A percentile compares a stretch with the other conserved stretches of the same genome.
Conservation (phyloP, 2,113 vertebrate species). For the Eulacestoma nigropectus region DNA sequence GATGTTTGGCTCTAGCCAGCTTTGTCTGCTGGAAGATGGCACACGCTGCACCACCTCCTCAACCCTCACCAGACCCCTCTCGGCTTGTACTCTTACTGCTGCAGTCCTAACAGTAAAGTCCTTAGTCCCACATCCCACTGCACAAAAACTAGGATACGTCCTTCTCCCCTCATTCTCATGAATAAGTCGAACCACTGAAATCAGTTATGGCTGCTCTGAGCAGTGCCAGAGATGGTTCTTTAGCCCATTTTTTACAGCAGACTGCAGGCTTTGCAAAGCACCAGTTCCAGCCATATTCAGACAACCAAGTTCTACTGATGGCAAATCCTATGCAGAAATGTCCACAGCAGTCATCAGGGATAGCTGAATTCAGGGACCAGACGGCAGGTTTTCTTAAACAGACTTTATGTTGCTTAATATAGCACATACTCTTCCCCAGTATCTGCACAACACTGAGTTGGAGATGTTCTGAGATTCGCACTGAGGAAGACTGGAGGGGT, state of each 20-base stretch:
- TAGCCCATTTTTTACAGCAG: background rate
- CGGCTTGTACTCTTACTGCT: background rate
- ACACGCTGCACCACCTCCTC: background rate
- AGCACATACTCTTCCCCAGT: slow-evolving; percentile 1
- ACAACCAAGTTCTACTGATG: background rate
- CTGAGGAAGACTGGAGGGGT: background rate
- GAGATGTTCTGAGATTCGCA: slow-evolving; percentile 11
- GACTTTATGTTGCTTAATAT: slow-evolving; percentile 35
- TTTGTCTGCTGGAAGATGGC: background rate
- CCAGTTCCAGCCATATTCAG: background rate
- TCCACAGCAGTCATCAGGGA: background rate
- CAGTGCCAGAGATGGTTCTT: background rate
- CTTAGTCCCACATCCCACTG: background rate
- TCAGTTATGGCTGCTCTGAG: background rate
- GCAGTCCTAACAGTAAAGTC: background rate
- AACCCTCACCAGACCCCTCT: background rate
- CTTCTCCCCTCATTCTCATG: background rate
- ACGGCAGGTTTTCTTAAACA: slow-evolving; percentile 21
- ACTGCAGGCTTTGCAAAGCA: background rate
- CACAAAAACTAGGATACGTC: background rate
- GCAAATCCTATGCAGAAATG: background rate
- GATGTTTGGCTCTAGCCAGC: background rate
- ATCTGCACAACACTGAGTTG: slow-evolving; percentile 29
- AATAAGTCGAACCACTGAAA: background rate
- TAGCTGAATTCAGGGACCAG: slow-evolving; percentile 5